phyloP scores from a whole-genome alignment of 2,113 vertebrate species.

The Poicephalus gulielmi region DNA sequence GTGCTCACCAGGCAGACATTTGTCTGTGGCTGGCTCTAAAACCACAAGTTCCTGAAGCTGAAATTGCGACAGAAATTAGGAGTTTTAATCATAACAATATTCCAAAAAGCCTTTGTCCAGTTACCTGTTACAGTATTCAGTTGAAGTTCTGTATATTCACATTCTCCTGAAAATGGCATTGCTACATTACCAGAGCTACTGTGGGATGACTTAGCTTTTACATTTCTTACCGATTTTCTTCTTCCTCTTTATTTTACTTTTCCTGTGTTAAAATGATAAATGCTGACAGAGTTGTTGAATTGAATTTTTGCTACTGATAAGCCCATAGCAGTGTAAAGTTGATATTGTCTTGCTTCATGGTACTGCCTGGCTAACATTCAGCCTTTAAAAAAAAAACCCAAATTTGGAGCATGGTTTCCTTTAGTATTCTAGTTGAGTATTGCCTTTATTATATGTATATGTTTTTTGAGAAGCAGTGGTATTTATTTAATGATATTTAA shows the following conservation, averaged over 20 bases:
- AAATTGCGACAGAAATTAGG: constrained; percentile 21
- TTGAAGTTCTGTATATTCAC: neutral
- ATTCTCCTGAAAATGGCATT: neutral
- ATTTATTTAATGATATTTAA: neutral
- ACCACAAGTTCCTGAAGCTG: constrained; percentile 58
- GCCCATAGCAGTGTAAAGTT: neutral
- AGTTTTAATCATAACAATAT: neutral
- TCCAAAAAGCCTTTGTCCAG: neutral
- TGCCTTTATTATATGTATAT: neutral
- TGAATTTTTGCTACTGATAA: neutral
- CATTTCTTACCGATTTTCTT: neutral
- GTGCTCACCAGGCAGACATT: constrained; percentile 68
- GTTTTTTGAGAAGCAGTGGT: neutral
- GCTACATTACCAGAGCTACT: neutral
- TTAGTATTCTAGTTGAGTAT: neutral
- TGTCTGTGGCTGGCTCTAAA: constrained; percentile 52
- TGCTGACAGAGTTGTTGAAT: neutral
- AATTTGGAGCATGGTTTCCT: neutral
- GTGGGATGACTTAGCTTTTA: neutral
- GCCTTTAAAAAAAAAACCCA: neutral
- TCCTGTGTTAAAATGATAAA: neutral
- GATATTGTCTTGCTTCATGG: neutral
- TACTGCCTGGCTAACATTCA: neutral
- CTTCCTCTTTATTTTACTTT: neutral
- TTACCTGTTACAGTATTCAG: constrained; percentile 6